phyloP scores from a whole-genome alignment of 2,113 vertebrate species.

The Calypte anna region DNA sequence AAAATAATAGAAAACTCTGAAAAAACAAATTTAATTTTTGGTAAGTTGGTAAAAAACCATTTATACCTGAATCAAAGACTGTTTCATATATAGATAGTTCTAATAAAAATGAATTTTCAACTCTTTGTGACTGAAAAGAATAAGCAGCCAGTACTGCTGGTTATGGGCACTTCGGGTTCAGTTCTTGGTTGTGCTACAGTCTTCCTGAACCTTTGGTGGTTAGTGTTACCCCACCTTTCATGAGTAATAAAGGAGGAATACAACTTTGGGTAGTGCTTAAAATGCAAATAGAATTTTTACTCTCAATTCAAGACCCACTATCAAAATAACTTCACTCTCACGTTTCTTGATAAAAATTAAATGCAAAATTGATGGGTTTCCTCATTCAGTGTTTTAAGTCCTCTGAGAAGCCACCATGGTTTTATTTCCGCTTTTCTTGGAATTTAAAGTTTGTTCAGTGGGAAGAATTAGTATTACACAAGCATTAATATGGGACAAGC shows the following conservation, averaged over 20 bases:
- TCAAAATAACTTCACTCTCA: background rate
- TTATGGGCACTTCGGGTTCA: background rate
- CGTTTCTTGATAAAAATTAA: background rate
- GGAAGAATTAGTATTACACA: background rate
- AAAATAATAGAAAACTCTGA: background rate
- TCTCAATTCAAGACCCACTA: background rate
- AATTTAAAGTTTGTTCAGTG: background rate
- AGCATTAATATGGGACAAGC: background rate
- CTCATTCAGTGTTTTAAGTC: background rate
- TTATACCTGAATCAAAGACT: background rate
- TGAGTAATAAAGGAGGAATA: background rate
- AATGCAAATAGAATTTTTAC: background rate
- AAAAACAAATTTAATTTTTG: background rate
- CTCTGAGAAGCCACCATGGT: background rate
- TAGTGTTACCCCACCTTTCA: background rate
- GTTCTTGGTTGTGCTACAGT: background rate
- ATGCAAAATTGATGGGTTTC: background rate
- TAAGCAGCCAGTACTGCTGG: background rate
- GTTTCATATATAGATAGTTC: background rate
- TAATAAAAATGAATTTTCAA: background rate
- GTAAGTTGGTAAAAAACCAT: background rate
- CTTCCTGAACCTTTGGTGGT: background rate
- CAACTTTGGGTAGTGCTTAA: background rate
- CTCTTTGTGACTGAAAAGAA: background rate
- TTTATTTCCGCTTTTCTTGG: background rate